phyloP scores from a whole-genome alignment of 2,797 vertebrate genomes.

The Caiman crocodilus region DNA sequence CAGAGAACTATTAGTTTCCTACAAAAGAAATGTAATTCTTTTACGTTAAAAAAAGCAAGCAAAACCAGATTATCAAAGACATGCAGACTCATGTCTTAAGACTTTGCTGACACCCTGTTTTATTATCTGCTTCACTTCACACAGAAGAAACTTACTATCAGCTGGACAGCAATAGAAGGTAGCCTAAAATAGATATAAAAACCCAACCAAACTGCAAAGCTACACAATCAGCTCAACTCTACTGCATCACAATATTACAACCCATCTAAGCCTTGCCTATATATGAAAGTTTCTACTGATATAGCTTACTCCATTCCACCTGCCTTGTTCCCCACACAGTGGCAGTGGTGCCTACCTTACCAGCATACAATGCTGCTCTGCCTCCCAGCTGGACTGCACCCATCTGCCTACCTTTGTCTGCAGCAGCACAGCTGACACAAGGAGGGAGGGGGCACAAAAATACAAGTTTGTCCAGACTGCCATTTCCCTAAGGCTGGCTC shows the following conservation, averaged over 20 bases:
- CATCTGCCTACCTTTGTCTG: too few species aligned
- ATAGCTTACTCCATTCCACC: neutral
- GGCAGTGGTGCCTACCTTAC: too few species aligned
- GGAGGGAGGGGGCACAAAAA: too few species aligned
- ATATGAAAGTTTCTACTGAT: neutral
- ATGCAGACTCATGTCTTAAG: too few species aligned
- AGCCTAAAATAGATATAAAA: fast-evolving
- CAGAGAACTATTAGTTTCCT: neutral
- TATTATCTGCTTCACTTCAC: neutral
- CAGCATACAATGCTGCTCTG: too few species aligned
- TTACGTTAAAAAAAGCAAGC: neutral
- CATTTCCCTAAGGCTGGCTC: too few species aligned
- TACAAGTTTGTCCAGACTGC: too few species aligned
- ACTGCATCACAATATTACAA: neutral
- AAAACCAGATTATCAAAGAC: neutral
- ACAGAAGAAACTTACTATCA: neutral
- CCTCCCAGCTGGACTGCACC: too few species aligned
- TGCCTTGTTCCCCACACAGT: neutral
- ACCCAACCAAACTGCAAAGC: neutral
- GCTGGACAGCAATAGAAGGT: fast-evolving
- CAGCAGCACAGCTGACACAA: too few species aligned
- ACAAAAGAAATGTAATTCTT: neutral
- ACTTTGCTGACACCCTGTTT: neutral
- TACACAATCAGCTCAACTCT: neutral
- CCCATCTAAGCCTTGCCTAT: neutral